Evolutionary conservation across 2,797 vertebrate genomes (phyloP), one percentile per base, ranked within the genome.

Genomic region (Serranus cabrilla): DNA sequence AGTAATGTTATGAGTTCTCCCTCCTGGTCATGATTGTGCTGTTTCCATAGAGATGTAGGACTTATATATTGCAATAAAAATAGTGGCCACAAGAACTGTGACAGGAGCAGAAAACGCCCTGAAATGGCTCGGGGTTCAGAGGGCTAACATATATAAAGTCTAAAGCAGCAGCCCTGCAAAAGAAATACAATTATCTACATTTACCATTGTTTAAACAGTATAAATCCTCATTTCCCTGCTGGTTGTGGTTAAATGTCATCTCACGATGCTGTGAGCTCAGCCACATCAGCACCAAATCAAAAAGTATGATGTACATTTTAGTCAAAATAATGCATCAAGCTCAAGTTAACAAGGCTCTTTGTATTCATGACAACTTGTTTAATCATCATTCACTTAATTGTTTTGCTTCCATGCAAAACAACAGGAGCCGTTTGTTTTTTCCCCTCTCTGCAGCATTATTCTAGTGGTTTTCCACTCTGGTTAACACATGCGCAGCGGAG

Each of bases 401-500:
- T 67, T 82, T 78, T 68, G 56, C 64, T 21, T 51, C n/a, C 7
- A 27, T 47, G 54, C 56, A 70, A 72, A 66, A 66, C 40, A 73
- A 45, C 20, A 61, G 25, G 10, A 64, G 51, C 0, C 1, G 56
- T 42, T 45, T 45, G 31, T 43, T 27, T 45, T 25, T 25, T 3
- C 2, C 18, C 3, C 34, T 39, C 16, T 27, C 23, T 12, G n/a
- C 16, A 40, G 25, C 49, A 51, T 71, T 69, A 58, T 61, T 80
- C 25, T 62, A 0, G 64, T 65, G 49, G n/a, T 60, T 85, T 88
- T 85, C 71, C 71, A 71, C 66, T 66, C 64, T 69, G 73, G 70
- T 87, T 71, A 85, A 84, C 79, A 76, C 43, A 31, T 4, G 3
- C 71, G 61, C 73, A 34, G 81, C 9, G 10, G 73, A 82, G 68